These are phyloP conservation scores for Motacilla tschutschensis DNA, from an alignment of 2,113 vertebrate genomes.

Conservation along the genomic window DNA sequence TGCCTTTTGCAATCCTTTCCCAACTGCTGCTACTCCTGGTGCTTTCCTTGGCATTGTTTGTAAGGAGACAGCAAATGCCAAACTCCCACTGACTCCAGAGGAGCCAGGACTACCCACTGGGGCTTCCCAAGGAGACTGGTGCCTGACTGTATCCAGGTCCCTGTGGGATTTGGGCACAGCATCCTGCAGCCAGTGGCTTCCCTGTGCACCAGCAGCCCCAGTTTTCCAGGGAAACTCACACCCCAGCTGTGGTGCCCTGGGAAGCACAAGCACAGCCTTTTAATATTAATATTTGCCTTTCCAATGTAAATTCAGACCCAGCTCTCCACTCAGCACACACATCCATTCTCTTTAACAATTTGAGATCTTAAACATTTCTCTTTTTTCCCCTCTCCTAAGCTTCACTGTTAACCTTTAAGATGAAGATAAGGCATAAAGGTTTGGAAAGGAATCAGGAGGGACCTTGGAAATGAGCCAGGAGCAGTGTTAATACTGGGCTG, in stretches of 20 bases:
- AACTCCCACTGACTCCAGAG: constrained; percentile 1
- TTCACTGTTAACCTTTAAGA: constrained; percentile 57
- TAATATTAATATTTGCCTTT: constrained; percentile 36
- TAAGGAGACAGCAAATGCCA: not conserved
- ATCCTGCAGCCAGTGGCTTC: fast-evolving
- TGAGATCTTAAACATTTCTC: not conserved
- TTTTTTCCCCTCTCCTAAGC: constrained; percentile 1
- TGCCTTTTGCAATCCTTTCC: not conserved
- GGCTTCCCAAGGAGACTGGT: not conserved
- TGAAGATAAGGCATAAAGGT: constrained; percentile 10
- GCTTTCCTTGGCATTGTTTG: not conserved
- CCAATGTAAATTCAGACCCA: constrained; percentile 1
- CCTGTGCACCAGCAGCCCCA: not conserved
- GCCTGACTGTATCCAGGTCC: not conserved
- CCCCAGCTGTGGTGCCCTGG: not conserved
- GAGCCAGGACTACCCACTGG: not conserved
- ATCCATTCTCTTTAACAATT: constrained; percentile 11
- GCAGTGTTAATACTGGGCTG: constrained; percentile 26
- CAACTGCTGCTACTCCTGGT: not conserved
- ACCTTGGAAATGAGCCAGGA: constrained; percentile 35
- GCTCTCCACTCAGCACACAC: not conserved
- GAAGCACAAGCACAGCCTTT: not conserved
- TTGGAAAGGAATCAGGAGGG: constrained; percentile 40
- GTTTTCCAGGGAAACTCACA: not conserved
- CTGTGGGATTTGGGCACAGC: not conserved